Evolutionary conservation across 64 coral and sea anemone genomes (phyloP).

Genomic region (Acropora tenuis): DNA sequence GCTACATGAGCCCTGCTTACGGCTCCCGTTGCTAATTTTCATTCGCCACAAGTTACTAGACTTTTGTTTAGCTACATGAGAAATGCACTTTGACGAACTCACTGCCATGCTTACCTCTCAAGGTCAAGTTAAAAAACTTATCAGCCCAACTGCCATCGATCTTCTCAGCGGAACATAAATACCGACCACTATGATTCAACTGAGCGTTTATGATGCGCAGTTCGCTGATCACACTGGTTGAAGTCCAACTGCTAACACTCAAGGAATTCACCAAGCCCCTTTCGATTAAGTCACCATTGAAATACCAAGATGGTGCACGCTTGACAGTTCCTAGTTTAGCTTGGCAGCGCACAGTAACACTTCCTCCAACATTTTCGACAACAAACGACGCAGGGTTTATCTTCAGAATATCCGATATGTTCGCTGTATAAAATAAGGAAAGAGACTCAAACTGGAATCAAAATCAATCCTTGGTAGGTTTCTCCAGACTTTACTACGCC

Average conservation of each 20-base stretch:
- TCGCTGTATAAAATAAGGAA: neutral
- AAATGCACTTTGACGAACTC: too few species aligned
- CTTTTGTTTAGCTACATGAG: too few species aligned
- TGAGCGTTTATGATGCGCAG: neutral
- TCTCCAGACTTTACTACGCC: too few species aligned
- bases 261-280: neutral
- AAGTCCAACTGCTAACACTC: neutral
- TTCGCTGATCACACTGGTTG: neutral
- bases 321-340: neutral
- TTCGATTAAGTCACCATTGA: neutral
- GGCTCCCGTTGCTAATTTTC: too few species aligned
- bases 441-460: neutral
- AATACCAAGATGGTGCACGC: neutral
- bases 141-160: neutral
- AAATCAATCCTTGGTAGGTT: too few species aligned
- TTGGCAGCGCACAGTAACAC: neutral
- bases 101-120: neutral
- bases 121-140: neutral
- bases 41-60: too few species aligned
- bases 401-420: neutral
- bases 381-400: neutral
- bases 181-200: neutral
- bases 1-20: too few species aligned
- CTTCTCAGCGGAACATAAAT: constrained; percentile 3
- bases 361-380: neutral